Conservation (phyloP, 2,888 invertebrate species). For the Carcina quercana region DNA sequence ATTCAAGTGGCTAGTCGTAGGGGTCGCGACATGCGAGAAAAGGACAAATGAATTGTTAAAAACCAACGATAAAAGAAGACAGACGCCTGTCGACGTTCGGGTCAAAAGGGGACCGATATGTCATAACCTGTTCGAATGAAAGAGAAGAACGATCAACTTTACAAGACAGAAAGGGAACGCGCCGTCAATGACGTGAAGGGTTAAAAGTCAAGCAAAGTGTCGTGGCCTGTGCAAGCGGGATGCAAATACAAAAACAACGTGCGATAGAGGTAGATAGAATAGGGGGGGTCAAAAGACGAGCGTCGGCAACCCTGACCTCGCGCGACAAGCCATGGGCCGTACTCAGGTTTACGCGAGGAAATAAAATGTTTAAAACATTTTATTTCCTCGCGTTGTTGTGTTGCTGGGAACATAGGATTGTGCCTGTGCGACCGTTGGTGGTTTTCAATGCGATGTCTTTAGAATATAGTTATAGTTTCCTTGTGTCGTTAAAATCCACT, state of each 20-base stretch:
- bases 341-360: conserved; percentile 32
- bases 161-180: conserved; percentile 45
- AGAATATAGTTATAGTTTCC: conserved; percentile 31
- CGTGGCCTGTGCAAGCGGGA: conserved; percentile 60
- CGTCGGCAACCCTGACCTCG: conserved; percentile 70
- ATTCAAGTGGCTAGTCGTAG: conserved; percentile 67
- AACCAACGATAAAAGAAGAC: conserved; percentile 43
- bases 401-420: conserved; percentile 19
- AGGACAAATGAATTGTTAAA: conserved; percentile 40
- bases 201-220: conserved; percentile 70
- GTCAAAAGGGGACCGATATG: conserved; percentile 71
- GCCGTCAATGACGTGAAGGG: conserved; percentile 65
- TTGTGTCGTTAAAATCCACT: conserved; percentile 33
- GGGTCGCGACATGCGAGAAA: conserved; percentile 61
- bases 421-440: conserved; percentile 24
- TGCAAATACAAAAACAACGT: conserved; percentile 26
- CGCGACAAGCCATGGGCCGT: conserved; percentile 50
- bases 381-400: too few species aligned
- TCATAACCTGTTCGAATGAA: conserved; percentile 68
- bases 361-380: conserved; percentile 21
- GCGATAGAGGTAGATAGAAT: conserved; percentile 35
- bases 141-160: conserved; percentile 31
- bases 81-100: conserved; percentile 45
- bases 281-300: conserved; percentile 68
- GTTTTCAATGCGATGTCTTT: conserved; percentile 27